Evolutionary conservation across 2,797 vertebrate genomes (phyloP).

Genomic region (Anguilla megastoma): DNA sequence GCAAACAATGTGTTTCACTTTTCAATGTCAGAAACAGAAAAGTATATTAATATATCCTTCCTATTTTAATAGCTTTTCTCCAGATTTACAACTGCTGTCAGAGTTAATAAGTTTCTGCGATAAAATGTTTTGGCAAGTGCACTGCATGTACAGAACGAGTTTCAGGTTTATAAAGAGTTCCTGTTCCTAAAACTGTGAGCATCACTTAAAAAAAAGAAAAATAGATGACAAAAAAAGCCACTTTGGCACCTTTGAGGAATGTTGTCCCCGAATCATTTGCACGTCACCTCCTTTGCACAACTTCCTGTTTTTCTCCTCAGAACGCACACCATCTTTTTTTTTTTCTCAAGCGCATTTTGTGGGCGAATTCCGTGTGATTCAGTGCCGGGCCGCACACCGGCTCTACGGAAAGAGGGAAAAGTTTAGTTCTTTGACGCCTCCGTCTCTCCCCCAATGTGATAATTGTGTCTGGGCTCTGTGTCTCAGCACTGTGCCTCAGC

Average conservation of each 20-base stretch:
- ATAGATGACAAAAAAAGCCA: neutral
- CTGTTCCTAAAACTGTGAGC: neutral
- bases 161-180: neutral
- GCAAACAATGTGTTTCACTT: neutral
- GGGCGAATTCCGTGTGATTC: neutral
- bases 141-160: neutral
- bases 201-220: neutral
- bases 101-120: neutral
- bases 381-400: neutral
- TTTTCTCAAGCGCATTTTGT: slow-evolving; percentile 2
- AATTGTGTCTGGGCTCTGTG: slow-evolving; percentile 24
- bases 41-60: neutral
- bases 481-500: neutral
- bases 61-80: neutral
- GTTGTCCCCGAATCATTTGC: slow-evolving; percentile 9
- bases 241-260: neutral
- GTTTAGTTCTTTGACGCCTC: neutral
- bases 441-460: slow-evolving; percentile 28
- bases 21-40: neutral
- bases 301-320: neutral
- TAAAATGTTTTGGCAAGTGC: neutral
- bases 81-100: neutral
- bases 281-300: neutral
- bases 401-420: neutral
- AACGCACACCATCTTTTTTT: neutral